Percentiles rank a stretch among this genome's conserved stretches.
Conservation (phyloP, 2,113 vertebrate genomes). For the Neolamprologus kungweensis region DNA sequence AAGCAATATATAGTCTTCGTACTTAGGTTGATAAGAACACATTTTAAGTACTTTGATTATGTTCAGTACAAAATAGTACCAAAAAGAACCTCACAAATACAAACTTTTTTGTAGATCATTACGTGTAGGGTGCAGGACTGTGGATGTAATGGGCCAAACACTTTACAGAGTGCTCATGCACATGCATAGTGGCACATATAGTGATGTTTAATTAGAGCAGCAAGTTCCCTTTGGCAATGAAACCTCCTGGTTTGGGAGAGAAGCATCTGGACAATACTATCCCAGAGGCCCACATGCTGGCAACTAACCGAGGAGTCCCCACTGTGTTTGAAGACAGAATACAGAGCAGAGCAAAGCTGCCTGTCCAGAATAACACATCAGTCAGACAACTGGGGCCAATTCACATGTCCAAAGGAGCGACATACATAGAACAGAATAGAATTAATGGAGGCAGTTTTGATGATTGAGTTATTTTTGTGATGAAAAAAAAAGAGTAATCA, state of each 20-base stretch:
- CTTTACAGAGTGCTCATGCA: not conserved
- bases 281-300: slow-evolving; percentile 61
- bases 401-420: slow-evolving; percentile 27
- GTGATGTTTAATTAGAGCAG: slow-evolving; percentile 64
- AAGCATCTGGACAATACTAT: slow-evolving; percentile 74
- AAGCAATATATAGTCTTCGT: not conserved
- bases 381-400: slow-evolving; percentile 53
- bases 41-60: not conserved
- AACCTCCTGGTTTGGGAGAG: slow-evolving; percentile 49
- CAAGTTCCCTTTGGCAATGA: slow-evolving; percentile 52
- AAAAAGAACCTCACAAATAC: not conserved
- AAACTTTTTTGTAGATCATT: not conserved
- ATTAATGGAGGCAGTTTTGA: slow-evolving; percentile 10
- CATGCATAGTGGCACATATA: slow-evolving; percentile 46
- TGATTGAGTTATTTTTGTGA: not conserved
- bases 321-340: slow-evolving; percentile 47
- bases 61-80: not conserved
- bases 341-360: slow-evolving; percentile 30
- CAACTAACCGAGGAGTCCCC: slow-evolving; percentile 34
- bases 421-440: slow-evolving; percentile 44
- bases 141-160: not conserved
- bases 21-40: not conserved
- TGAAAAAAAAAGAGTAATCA: not conserved
- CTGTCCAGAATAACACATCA: slow-evolving; percentile 60
- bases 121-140: not conserved